These are phyloP conservation scores for Psittacula cyanocephala DNA, from an alignment of 2,113 vertebrate genomes.

Conservation along the genomic window DNA sequence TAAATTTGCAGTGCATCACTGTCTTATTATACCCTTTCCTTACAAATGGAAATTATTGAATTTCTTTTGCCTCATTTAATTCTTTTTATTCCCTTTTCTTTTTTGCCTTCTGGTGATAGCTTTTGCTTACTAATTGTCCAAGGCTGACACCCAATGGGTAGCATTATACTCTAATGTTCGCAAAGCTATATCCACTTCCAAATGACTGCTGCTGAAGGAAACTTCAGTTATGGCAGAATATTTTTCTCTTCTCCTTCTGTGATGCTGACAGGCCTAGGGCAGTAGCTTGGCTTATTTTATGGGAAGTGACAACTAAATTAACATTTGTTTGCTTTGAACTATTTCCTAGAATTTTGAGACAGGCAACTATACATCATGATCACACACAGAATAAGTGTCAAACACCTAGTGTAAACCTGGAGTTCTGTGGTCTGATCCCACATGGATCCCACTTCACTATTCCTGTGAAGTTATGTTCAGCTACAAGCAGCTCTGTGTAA, in stretches of 20 bases:
- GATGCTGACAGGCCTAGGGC: not conserved
- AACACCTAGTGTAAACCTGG: not conserved
- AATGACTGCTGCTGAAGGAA: not conserved
- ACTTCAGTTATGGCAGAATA: not conserved
- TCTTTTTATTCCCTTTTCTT: conserved; percentile 38
- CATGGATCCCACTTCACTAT: not conserved
- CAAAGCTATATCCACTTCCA: not conserved
- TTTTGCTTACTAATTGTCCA: conserved; percentile 42
- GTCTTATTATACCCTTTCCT: conserved; percentile 43
- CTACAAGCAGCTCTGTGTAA: not conserved
- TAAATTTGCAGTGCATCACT: conserved; percentile 50
- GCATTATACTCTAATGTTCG: not conserved
- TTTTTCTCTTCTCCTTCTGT: not conserved
- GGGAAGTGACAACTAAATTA: not conserved
- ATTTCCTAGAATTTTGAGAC: not conserved
- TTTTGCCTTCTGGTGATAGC: conserved; percentile 11
- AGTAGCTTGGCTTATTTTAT: not conserved
- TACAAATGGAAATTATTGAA: conserved; percentile 70
- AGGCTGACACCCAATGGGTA: conserved; percentile 41
- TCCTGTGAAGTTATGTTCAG: not conserved
- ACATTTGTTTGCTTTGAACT: not conserved
- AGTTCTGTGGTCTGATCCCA: not conserved
- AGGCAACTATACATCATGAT: not conserved
- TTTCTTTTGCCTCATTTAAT: conserved; percentile 70
- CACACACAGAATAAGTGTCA: not conserved